Evolutionary conservation across 2,797 vertebrate genomes (phyloP).

Genomic region (Acanthopagrus latus): DNA sequence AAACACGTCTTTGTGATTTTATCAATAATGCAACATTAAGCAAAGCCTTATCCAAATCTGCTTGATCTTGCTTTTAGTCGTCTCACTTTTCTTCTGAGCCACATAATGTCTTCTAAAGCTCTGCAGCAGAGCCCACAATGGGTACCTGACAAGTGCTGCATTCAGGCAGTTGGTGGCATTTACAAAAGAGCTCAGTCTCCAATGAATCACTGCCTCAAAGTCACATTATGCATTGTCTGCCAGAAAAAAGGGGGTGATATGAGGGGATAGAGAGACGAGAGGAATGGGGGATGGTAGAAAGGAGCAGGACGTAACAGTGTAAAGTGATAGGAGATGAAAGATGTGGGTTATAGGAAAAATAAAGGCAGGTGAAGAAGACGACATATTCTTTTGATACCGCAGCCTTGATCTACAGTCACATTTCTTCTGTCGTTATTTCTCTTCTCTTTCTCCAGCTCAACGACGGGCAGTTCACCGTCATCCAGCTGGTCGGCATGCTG

Average conservation of each 20-base stretch:
- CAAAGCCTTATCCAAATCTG: conserved; percentile 23
- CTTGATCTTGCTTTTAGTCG: conserved; percentile 55
- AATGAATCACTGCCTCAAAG: conserved; percentile 68
- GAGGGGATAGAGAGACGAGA: not conserved
- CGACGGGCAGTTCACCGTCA: conserved; percentile 98
- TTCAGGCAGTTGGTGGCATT: conserved; percentile 74
- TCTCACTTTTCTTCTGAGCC: conserved; percentile 45
- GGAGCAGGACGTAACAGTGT: conserved; percentile 11
- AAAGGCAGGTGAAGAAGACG: not conserved
- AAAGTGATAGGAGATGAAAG: conserved; percentile 24
- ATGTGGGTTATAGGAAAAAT: conserved; percentile 5
- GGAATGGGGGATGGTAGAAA: conserved; percentile 5
- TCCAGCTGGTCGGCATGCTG: conserved; percentile 98
- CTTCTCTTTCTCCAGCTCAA: conserved; percentile 88
- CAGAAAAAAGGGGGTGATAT: conserved; percentile 33
- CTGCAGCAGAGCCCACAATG: conserved; percentile 25
- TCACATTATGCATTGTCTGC: conserved; percentile 65
- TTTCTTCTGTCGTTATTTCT: conserved; percentile 49
- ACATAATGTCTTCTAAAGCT: conserved; percentile 55
- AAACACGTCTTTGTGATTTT: conserved; percentile 33
- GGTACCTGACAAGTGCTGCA: conserved; percentile 59
- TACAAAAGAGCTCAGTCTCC: conserved; percentile 70
- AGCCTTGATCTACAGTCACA: conserved; percentile 43
- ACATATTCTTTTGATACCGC: conserved; percentile 34
- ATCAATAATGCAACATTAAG: conserved; percentile 10